These are phyloP conservation scores for Peromyscus attwateri DNA, from an alignment of 2,797 vertebrate species.

Conservation along the genomic window DNA sequence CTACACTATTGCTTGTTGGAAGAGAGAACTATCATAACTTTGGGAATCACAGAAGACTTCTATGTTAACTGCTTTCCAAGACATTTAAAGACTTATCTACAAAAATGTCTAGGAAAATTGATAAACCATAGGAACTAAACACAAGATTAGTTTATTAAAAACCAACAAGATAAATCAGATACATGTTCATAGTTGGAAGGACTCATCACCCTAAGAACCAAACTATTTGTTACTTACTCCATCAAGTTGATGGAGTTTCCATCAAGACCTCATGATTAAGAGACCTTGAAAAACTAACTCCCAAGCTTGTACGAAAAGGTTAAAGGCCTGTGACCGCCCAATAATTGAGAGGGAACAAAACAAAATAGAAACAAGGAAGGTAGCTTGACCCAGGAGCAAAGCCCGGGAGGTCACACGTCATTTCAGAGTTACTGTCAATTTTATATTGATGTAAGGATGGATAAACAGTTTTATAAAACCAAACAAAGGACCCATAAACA, in stretches of 20 bases:
- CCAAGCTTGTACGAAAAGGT: not conserved
- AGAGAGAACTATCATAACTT: not conserved
- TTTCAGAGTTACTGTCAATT: not conserved
- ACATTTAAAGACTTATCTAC: not conserved
- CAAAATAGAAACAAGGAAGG: not conserved
- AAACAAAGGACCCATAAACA: not conserved
- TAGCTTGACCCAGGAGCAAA: not conserved
- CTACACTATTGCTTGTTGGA: not conserved
- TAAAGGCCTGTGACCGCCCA: not conserved
- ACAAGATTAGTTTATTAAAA: not conserved
- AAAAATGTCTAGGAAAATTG: slow-evolving; percentile 1
- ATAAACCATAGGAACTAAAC: not conserved
- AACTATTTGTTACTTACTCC: not conserved
- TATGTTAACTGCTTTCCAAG: not conserved
- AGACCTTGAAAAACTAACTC: not conserved
- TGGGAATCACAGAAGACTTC: not conserved
- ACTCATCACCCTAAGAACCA: not conserved
- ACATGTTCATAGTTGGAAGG: not conserved
- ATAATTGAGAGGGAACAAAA: not conserved
- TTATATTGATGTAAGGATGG: not conserved
- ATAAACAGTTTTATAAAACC: not conserved
- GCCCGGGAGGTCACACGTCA: not conserved
- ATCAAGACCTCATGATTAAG: not conserved
- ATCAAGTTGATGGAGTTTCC: not conserved
- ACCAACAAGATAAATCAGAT: not conserved